A percentile compares a stretch with the other conserved stretches of the same genome.
These are phyloP conservation scores for Perizoma flavofasciatum DNA, from an alignment of 2,888 invertebrate genomes.

Conservation along the genomic window DNA sequence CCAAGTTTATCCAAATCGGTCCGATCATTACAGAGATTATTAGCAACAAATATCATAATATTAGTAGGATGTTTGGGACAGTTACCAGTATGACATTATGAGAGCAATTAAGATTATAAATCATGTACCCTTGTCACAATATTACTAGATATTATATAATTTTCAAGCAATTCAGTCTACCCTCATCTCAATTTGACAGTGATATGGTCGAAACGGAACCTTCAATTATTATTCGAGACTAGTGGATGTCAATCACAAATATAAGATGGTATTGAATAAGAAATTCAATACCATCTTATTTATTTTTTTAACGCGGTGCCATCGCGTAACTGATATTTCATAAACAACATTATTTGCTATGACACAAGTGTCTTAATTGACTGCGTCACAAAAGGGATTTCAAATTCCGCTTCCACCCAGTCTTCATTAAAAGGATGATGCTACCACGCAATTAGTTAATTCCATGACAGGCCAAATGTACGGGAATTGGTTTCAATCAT, in stretches of 20 bases:
- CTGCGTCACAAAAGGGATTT: no score
- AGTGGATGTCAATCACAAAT: constrained; percentile 10
- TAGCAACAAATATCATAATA: no score
- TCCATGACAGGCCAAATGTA: constrained; percentile 15
- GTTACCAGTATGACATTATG: constrained; percentile 1
- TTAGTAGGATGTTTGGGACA: not conserved
- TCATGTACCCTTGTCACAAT: constrained; percentile 35
- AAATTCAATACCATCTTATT: not conserved
- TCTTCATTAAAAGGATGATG: no score
- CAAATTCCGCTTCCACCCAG: no score
- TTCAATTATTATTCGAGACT: constrained; percentile 12
- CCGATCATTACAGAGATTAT: no score
- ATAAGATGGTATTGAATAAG: no score
- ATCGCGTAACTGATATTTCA: no score
- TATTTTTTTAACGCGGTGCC: no score
- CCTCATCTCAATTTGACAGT: constrained; percentile 40
- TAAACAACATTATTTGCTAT: no score
- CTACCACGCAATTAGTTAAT: constrained; percentile 3
- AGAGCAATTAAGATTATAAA: constrained; percentile 39
- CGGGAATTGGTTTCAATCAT: constrained; percentile 39
- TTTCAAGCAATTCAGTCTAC: constrained; percentile 34
- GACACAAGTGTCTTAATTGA: no score
- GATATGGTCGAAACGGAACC: constrained; percentile 9
- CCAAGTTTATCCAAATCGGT: no score
- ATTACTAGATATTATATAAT: constrained; percentile 25